Evolutionary conservation across 2,888 invertebrate species (phyloP), one percentile per base, ranked within the genome.

Genomic region (Strigamia transsilvanica): DNA sequence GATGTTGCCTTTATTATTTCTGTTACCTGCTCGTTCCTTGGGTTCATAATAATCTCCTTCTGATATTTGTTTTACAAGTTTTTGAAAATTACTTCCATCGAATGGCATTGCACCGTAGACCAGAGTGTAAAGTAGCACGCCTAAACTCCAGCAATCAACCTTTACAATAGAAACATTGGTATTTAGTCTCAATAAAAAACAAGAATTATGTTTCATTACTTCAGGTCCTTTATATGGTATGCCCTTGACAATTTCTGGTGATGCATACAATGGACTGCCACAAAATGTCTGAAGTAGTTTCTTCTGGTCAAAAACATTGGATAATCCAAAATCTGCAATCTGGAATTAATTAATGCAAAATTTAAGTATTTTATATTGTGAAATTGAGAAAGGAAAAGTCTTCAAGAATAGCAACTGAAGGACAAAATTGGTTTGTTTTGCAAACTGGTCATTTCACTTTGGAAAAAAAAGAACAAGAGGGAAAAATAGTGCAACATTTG

Each of bases 41-140:
- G 99, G 99, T 89, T 99, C 98, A 87, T 95, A 98, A 88, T 98
- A 99, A 88, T 98, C 97, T 6, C 98, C 98, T 87, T 95, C 94
- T 86, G 97, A 97, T 87, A 99, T 99, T 89, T 98, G 98, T 87
- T 95, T 94, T 84, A 98, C 97, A 87, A 99, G 92, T 86, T 96
- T 92, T 89, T 97, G 97, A 89, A 99, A 99, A 90, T 99, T 98
- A 84, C 96, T 96, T 83, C 99, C 98, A 90, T 99, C 99, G 88
- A 99, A 99, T 81, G 91, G 99, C 99, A 99, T 99, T 84, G 98
- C 97, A 85, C 99, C 99, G 88, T 99, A 99, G 85, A 99, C 98
- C 87, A 99, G 91, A 78, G 99, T 99, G 88, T 99, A 99, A 12
- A 99, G 91, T 79, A 99, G 91, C 79, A 99, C 99, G 82, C 99